Evolutionary conservation across 2,113 vertebrate species (phyloP).

Genomic region (Pygoscelis antarcticus): DNA sequence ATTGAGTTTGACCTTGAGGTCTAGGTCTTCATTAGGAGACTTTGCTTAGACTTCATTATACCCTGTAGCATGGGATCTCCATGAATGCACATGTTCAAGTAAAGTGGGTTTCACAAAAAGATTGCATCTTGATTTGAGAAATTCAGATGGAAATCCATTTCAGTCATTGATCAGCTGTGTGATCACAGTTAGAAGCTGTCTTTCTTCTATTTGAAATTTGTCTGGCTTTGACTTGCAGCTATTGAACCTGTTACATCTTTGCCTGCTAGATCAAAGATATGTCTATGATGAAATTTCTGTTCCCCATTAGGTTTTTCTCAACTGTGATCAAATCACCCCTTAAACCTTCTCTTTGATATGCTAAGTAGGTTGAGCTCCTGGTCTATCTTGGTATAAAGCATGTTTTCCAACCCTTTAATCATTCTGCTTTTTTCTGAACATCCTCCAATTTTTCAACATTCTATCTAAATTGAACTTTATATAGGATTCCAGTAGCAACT

Average conservation of each 20-base stretch:
- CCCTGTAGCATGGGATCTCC: neutral
- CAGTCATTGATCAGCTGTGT: neutral
- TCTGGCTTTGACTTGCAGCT: conserved; percentile 11
- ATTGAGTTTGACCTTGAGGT: neutral
- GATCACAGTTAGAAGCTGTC: neutral
- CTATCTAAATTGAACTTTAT: conserved; percentile 29
- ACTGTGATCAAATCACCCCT: conserved; percentile 38
- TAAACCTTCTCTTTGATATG: conserved; percentile 58
- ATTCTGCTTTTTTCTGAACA: conserved; percentile 15
- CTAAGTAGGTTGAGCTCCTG: conserved; percentile 34
- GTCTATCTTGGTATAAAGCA: conserved; percentile 32
- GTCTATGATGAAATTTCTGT: conserved; percentile 33
- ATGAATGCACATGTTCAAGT: neutral
- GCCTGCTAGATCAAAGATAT: conserved; percentile 45
- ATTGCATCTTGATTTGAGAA: neutral
- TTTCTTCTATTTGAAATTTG: neutral
- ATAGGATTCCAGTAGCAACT: conserved; percentile 11
- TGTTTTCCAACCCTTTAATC: conserved; percentile 53
- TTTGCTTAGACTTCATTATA: neutral
- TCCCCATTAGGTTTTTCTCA: neutral
- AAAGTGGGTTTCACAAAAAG: neutral
- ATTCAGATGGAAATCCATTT: neutral
- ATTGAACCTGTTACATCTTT: conserved; percentile 7
- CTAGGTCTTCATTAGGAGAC: neutral
- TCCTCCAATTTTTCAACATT: conserved; percentile 7